Base-by-base conservation (phyloP, 2,797 vertebrate genomes). In the Acropternis orthonyx region DNA sequence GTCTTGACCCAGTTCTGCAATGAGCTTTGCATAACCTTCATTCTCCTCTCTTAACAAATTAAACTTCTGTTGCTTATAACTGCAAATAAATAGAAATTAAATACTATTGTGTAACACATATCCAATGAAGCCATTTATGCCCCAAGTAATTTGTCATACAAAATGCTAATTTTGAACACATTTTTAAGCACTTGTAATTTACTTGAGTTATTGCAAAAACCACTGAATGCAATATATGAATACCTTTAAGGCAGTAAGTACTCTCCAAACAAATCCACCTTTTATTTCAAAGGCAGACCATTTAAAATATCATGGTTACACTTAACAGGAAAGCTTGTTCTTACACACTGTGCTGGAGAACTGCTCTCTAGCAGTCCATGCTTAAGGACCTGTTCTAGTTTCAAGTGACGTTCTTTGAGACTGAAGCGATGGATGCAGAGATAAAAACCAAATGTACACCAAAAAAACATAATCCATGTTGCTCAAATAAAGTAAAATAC, bases 21-120 rank as follows among this genome's bases (percentile, higher is more conserved):
- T 99, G 85, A 99, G 98, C 95, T 99, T 99, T 94, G 98, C 99
- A 89, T 99, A 99, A 89, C 99, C 99, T 98, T 99, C 99, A 41
- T 99, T 99, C 96, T 99, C 99, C 96, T 99, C 99, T 97, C 99
- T 97, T 96, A 99, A 98, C 96, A 99, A 98, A 97, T 99, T 99
- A 97, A 99, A 99, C 98, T 99, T 99, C 98, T 99, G 99, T 93
- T 99, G 99, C 93, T 99, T 99, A 96, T 99, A 99, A 98, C 99
- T 99, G 97, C 55, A 97, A 97, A 95, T 49, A 96, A 96, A 97
- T 61, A 97, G 71, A 93, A 94, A 95, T 85, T 28, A 66, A 65
- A 97, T 62, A 91, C 77, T 62, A 44, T 55, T 91, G 41, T 59
- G 39, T 48, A 63, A 85, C 23, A 59, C n/a, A 44, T 7, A 14